Conservation (phyloP, 2,113 vertebrate species). For the Sapajus apella region DNA sequence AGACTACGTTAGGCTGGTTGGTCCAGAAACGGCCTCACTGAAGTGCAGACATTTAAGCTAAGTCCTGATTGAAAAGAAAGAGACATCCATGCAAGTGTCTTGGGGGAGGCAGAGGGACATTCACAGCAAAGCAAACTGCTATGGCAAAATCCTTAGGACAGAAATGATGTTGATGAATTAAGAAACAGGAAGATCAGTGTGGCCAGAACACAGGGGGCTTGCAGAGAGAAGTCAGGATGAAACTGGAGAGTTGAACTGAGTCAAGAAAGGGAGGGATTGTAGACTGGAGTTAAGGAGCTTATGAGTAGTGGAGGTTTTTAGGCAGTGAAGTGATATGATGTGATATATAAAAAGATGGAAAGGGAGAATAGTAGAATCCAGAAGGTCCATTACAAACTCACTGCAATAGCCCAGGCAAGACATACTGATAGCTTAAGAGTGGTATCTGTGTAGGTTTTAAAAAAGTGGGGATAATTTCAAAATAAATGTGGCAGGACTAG, state of each 20-base stretch:
- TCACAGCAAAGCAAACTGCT: neutral
- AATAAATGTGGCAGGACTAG: neutral
- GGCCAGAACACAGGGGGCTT: neutral
- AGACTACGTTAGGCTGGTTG: neutral
- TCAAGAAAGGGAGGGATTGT: neutral
- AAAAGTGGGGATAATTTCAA: neutral
- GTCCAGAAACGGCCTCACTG: neutral
- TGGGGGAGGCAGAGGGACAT: accelerated
- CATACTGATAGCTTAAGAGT: neutral
- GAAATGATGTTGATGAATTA: neutral
- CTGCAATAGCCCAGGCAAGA: neutral
- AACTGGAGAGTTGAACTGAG: neutral
- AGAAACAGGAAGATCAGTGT: neutral
- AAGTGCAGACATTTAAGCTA: neutral
- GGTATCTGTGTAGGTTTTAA: neutral
- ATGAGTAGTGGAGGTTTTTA: neutral
- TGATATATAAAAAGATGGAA: neutral
- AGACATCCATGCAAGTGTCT: neutral
- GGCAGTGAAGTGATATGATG: neutral
- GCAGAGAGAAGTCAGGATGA: neutral
- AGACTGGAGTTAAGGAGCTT: neutral
- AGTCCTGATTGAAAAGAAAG: neutral
- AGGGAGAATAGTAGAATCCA: neutral
- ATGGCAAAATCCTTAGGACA: neutral
- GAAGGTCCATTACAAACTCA: neutral